These are phyloP conservation scores for Sesamia nonagrioides DNA, from an alignment of 1,140 invertebrate species.

Conservation along the genomic window DNA sequence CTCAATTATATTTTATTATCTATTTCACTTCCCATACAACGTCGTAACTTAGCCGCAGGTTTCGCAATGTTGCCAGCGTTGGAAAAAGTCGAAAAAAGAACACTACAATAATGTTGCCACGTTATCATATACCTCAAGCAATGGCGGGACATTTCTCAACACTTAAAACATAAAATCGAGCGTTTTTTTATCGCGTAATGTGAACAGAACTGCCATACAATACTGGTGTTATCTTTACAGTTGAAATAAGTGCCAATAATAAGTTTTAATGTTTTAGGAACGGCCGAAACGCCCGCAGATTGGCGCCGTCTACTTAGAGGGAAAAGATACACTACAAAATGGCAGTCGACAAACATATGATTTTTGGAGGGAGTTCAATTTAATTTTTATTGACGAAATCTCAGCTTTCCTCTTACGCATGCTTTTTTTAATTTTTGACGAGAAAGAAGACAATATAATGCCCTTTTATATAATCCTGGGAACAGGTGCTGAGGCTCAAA, in stretches of 20 bases:
- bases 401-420: background rate
- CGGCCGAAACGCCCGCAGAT: constrained; percentile 61
- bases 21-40: constrained; percentile 54
- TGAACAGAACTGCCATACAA: constrained; percentile 71
- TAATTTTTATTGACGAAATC: background rate
- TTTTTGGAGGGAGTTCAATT: background rate
- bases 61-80: constrained; percentile 63
- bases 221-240: constrained; percentile 74
- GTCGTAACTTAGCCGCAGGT: constrained; percentile 57
- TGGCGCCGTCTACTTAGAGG: constrained; percentile 63
- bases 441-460: too few species aligned
- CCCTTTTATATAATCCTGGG: too few species aligned
- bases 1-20: constrained; percentile 66
- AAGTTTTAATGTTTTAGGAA: constrained; percentile 67
- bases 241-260: constrained; percentile 75
- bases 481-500: background rate
- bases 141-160: constrained; percentile 69
- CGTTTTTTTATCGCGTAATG: constrained; percentile 70
- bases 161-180: constrained; percentile 72
- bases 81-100: constrained; percentile 66
- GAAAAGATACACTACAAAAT: constrained; percentile 55
- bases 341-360: constrained; percentile 41
- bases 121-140: constrained; percentile 63
- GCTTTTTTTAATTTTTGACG: background rate
- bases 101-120: constrained; percentile 53